These are phyloP conservation scores for Gymnopithys bicolor DNA, from an alignment of 2,797 vertebrate genomes.

Conservation along the genomic window DNA sequence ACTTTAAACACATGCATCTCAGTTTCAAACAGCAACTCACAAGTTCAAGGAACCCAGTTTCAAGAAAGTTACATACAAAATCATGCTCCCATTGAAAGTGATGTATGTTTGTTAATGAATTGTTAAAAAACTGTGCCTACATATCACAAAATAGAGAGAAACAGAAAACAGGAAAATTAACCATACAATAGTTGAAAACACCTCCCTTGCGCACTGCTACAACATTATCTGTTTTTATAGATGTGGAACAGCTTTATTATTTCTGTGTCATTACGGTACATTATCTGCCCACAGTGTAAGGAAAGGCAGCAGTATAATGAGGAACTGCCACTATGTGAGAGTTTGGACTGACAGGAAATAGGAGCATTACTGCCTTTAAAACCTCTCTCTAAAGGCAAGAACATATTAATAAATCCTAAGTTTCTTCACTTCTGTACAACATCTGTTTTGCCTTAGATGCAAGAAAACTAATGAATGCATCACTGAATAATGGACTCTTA, in stretches of 20 bases:
- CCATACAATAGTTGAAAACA: neutral
- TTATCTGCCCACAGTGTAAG: neutral
- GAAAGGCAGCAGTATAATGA: neutral
- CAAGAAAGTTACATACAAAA: neutral
- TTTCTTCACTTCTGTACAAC: neutral
- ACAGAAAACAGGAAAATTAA: constrained; percentile 5
- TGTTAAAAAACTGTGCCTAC: neutral
- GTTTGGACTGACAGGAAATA: neutral
- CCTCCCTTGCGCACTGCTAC: neutral
- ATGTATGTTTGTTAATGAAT: neutral
- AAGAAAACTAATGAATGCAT: neutral
- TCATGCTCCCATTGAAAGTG: neutral
- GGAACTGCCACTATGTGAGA: neutral
- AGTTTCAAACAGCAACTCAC: neutral
- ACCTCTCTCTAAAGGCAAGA: neutral
- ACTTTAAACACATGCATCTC: neutral
- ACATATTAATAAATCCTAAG: neutral
- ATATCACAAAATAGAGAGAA: neutral
- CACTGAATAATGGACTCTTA: neutral
- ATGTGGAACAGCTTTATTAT: neutral
- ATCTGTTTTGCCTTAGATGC: neutral
- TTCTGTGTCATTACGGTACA: neutral
- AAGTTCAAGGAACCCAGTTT: neutral
- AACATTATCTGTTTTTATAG: neutral
- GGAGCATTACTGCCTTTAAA: neutral